Conservation (phyloP, 2,888 invertebrate genomes). For the Camponotus fellah region DNA sequence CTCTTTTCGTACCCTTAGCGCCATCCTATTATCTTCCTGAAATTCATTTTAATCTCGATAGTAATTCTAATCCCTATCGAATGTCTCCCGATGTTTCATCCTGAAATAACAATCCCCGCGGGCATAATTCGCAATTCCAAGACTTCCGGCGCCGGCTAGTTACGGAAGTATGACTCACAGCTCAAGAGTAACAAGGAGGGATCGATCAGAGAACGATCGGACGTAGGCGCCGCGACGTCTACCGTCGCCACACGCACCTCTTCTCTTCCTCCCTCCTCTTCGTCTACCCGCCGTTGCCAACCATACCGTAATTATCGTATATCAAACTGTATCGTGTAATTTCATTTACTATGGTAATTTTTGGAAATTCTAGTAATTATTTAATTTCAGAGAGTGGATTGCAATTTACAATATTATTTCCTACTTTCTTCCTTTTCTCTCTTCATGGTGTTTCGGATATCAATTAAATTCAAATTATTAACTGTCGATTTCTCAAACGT, state of each 20-base stretch:
- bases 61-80: not conserved
- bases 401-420: not conserved
- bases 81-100: not conserved
- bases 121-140: conserved; percentile 17
- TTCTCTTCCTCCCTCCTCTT: conserved; percentile 33
- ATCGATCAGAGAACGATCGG: conserved; percentile 85
- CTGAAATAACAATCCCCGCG: not conserved
- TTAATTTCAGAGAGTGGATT: not conserved
- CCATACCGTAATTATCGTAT: conserved; percentile 24
- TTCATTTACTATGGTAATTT: conserved; percentile 1
- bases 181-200: conserved; percentile 75
- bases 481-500: not conserved
- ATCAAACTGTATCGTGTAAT: conserved; percentile 11
- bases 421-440: not conserved
- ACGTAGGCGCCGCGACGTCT: conserved; percentile 85
- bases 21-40: not conserved
- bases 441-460: not conserved
- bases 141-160: conserved; percentile 56
- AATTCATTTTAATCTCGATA: not conserved
- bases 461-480: not conserved
- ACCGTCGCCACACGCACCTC: conserved; percentile 79
- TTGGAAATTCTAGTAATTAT: not conserved
- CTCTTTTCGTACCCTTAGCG: not conserved
- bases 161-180: conserved; percentile 82
- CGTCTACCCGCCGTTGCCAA: not conserved